Conservation (phyloP, 2,797 vertebrate genomes). For the Ficedula albicollis region DNA sequence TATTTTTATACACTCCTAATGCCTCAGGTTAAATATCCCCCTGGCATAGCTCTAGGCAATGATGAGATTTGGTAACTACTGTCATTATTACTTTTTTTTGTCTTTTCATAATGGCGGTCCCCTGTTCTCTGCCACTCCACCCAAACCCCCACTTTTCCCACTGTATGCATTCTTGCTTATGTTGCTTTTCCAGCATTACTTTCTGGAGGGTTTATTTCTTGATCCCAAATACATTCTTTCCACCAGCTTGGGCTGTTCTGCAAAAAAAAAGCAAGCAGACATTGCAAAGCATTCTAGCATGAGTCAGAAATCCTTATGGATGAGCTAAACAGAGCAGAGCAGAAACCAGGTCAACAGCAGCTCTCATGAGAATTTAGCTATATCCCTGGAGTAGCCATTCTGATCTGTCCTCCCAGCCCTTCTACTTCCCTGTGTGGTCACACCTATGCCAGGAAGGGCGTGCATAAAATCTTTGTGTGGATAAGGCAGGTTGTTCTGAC, state of each 20-base stretch:
- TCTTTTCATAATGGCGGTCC: neutral
- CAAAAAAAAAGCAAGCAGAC: neutral
- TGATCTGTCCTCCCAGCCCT: neutral
- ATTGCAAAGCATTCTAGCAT: neutral
- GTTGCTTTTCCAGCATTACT: neutral
- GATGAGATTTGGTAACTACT: neutral
- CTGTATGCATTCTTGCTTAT: neutral
- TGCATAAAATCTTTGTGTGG: neutral
- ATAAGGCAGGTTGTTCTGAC: neutral
- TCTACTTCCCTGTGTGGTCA: neutral
- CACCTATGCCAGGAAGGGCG: neutral
- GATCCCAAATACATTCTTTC: neutral
- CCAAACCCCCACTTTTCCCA: neutral
- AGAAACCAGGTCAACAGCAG: conserved; percentile 19
- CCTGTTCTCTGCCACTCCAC: neutral
- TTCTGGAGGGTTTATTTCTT: neutral
- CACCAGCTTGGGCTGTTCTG: neutral
- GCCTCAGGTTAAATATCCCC: neutral
- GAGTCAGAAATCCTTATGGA: neutral
- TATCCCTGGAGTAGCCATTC: neutral
- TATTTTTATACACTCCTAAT: neutral
- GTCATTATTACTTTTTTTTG: neutral
- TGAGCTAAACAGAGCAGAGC: neutral
- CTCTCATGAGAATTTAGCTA: neutral
- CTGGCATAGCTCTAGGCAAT: neutral